Evolutionary conservation across 2,797 vertebrate species (phyloP).

Genomic region (Microctenopoma stevenorrisi): DNA sequence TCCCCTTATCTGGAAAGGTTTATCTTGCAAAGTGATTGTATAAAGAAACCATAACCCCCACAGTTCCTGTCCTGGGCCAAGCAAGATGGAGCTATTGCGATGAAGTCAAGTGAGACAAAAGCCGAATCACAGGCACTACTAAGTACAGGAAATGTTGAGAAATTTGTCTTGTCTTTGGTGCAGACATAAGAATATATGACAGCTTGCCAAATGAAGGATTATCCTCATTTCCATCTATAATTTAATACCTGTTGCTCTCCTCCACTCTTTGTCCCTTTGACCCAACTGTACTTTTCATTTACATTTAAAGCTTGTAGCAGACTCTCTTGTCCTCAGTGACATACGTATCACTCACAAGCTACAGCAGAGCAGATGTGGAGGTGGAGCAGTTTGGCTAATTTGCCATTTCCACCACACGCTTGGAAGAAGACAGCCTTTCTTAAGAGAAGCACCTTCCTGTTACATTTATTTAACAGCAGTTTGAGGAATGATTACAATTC

Average conservation of each 20-base stretch:
- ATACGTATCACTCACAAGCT: slow-evolving; percentile 23
- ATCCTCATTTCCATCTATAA: slow-evolving; percentile 23
- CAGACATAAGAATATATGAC: slow-evolving; percentile 18
- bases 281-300: slow-evolving; percentile 35
- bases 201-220: slow-evolving; percentile 31
- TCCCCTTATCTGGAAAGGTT: slow-evolving; percentile 46
- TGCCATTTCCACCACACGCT: slow-evolving; percentile 46
- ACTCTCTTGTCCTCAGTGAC: slow-evolving; percentile 12
- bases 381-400: slow-evolving; percentile 49
- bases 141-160: slow-evolving; percentile 55
- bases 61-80: slow-evolving; percentile 51
- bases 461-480: slow-evolving; percentile 68
- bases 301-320: slow-evolving; percentile 35
- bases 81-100: slow-evolving; percentile 23
- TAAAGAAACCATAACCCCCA: slow-evolving; percentile 54
- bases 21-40: slow-evolving; percentile 56
- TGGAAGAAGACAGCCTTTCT: slow-evolving; percentile 42
- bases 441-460: slow-evolving; percentile 50
- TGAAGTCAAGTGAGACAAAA: slow-evolving; percentile 37
- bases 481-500: slow-evolving; percentile 63
- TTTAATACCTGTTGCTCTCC: slow-evolving; percentile 13
- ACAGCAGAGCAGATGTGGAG: slow-evolving; percentile 35
- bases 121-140: slow-evolving; percentile 9
- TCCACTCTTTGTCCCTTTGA: slow-evolving; percentile 5
- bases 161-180: slow-evolving; percentile 36